Conservation (phyloP, 2,888 invertebrate genomes). For the Coenonympha glycerion region DNA sequence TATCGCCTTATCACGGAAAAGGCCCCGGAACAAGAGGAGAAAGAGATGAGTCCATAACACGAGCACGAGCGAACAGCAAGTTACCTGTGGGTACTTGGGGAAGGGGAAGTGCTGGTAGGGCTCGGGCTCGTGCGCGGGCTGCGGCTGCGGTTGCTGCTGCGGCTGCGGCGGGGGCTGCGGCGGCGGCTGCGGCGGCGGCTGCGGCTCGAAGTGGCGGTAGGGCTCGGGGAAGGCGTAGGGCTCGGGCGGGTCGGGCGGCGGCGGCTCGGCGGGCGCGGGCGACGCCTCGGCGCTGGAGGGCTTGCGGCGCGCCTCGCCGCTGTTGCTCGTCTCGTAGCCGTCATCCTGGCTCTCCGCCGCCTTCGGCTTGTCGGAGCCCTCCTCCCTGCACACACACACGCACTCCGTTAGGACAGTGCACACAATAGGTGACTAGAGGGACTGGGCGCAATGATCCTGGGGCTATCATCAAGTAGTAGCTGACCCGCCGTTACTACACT, state of each 20-base stretch:
- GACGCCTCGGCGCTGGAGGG: conserved; percentile 40
- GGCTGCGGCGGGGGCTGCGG: conserved; percentile 31
- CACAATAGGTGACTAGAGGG: not conserved
- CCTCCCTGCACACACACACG: conserved; percentile 50
- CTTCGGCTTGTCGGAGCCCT: conserved; percentile 71
- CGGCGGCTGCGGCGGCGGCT: conserved; percentile 34
- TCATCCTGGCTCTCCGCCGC: conserved; percentile 87
- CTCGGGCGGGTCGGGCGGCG: conserved; percentile 49
- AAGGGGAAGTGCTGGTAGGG: conserved; percentile 64
- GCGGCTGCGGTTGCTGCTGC: conserved; percentile 33
- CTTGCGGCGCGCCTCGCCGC: conserved; percentile 74
- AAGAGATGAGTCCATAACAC: no score
- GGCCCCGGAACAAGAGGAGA: no score
- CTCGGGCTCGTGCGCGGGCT: conserved; percentile 40
- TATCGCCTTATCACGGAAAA: no score
- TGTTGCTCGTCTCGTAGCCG: conserved; percentile 91
- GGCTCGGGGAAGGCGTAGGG: conserved; percentile 33
- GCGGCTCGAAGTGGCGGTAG: conserved; percentile 46
- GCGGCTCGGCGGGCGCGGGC: conserved; percentile 41
- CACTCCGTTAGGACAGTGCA: not conserved
- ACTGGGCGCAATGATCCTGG: no score
- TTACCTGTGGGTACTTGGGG: conserved; percentile 52
- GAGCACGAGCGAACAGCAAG: not conserved
- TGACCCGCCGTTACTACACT: no score
- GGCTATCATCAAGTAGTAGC: no score